Evolutionary conservation across 2,888 invertebrate genomes (phyloP).

Genomic region (Agrochola lota): DNA sequence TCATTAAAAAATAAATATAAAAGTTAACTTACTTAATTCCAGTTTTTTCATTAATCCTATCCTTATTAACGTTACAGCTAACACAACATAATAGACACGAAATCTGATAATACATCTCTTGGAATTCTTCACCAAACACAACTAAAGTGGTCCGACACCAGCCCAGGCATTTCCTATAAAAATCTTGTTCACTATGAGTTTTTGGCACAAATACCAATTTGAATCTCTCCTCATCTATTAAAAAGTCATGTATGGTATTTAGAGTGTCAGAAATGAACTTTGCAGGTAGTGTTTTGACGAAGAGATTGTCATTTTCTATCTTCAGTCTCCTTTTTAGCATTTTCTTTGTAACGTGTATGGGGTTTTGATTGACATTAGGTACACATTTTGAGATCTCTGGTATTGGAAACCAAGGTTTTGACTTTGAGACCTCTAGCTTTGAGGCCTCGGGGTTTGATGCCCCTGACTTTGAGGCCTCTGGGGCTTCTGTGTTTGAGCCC

Average conservation of each 20-base stretch:
- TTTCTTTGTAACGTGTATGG: not conserved
- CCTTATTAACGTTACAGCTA: rapidly evolving
- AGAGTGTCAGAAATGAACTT: slow-evolving; percentile 3
- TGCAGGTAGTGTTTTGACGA: not conserved
- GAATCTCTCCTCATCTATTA: not conserved
- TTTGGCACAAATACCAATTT: not conserved
- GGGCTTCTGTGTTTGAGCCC: rapidly evolving
- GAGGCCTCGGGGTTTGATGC: rapidly evolving
- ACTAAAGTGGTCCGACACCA: not conserved
- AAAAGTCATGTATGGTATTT: not conserved
- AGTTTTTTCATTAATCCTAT: not conserved
- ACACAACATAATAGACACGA: not conserved
- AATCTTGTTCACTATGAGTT: not conserved
- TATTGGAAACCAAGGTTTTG: not conserved
- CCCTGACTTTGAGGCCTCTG: not conserved
- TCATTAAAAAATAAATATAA: not conserved
- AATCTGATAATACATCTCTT: not conserved
- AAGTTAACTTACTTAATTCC: slow-evolving; percentile 24
- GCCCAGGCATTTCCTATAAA: not conserved
- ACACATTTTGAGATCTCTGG: not conserved
- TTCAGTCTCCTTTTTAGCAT: not conserved
- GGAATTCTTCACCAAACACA: not conserved
- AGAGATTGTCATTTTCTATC: not conserved
- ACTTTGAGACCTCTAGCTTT: not conserved
- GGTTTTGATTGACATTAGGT: not conserved